Percentiles rank a stretch among this genome's conserved stretches.
These are phyloP conservation scores for Drosophila kepulauana DNA, from an alignment of 1,140 invertebrate genomes.

Conservation along the genomic window DNA sequence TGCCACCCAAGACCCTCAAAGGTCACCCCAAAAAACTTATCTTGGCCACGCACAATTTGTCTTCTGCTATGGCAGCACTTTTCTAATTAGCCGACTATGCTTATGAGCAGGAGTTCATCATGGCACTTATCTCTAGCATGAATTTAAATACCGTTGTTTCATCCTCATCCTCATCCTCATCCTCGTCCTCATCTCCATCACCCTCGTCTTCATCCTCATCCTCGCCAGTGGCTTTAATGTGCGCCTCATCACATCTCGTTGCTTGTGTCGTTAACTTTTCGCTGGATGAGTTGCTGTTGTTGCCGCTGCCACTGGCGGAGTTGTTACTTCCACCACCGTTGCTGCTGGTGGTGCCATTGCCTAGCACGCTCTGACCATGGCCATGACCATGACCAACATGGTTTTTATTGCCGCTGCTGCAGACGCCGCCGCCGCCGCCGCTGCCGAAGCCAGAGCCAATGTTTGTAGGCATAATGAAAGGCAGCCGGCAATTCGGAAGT, in stretches of 20 bases:
- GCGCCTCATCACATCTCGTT: slow-evolving; percentile 47
- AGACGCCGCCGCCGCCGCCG: neutral
- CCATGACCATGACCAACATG: slow-evolving; percentile 63
- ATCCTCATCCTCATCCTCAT: slow-evolving; percentile 63
- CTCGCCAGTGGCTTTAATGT: slow-evolving; percentile 16
- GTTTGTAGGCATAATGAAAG: slow-evolving; percentile 63
- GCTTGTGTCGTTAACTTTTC: slow-evolving; percentile 48
- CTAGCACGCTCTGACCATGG: slow-evolving; percentile 30
- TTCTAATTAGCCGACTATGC: slow-evolving; percentile 59
- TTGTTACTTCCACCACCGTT: neutral
- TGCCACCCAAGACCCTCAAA: slow-evolving; percentile 1
- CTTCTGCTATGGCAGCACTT: slow-evolving; percentile 44
- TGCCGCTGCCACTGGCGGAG: slow-evolving; percentile 1
- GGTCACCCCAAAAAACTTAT: slow-evolving; percentile 34
- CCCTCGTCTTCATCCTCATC: slow-evolving; percentile 35
- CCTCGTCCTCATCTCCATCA: slow-evolving; percentile 49
- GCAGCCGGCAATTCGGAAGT: slow-evolving; percentile 43
- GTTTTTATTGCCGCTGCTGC: slow-evolving; percentile 40
- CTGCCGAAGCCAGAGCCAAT: slow-evolving; percentile 25
- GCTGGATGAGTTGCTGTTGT: slow-evolving; percentile 6
- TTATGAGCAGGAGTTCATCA: neutral
- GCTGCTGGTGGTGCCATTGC: slow-evolving; percentile 4
- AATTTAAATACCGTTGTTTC: slow-evolving; percentile 71
- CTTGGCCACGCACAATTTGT: slow-evolving; percentile 66
- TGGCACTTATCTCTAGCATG: slow-evolving; percentile 37